Evolutionary conservation across 2,113 vertebrate genomes (phyloP).

Genomic region (Ginglymostoma cirratum): DNA sequence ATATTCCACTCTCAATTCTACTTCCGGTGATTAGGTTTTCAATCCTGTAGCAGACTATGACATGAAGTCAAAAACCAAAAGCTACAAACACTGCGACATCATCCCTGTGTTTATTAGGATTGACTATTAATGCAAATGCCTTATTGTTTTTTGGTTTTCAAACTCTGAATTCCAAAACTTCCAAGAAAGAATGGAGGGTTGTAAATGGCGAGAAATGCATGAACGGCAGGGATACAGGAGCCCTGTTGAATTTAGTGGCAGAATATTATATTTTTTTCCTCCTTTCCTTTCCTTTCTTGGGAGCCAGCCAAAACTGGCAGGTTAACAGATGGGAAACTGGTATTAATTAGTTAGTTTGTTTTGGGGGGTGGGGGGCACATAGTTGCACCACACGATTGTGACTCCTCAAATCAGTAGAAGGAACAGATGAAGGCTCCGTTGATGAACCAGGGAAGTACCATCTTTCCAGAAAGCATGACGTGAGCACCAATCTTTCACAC

Average conservation of each 20-base stretch:
- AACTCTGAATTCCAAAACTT: not conserved
- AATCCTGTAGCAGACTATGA: not conserved
- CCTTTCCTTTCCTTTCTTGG: not conserved
- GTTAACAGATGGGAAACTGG: not conserved
- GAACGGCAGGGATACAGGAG: not conserved
- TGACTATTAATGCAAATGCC: not conserved
- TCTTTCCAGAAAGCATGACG: too few relatives aligned
- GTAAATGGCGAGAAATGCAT: not conserved
- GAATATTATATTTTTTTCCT: not conserved
- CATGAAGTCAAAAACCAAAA: not conserved
- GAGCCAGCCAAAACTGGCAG: not conserved
- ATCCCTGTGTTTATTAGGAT: not conserved
- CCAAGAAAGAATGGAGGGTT: not conserved
- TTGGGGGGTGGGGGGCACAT: not conserved
- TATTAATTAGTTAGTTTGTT: not conserved
- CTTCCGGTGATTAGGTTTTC: not conserved
- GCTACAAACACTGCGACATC: not conserved
- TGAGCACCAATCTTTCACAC: too few relatives aligned
- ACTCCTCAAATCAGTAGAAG: too few relatives aligned
- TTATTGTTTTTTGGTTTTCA: not conserved
- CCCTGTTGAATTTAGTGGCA: not conserved
- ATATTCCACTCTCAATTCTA: not conserved
- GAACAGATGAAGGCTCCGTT: too few relatives aligned
- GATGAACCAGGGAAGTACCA: too few relatives aligned
- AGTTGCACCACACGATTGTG: too few relatives aligned